Conservation (phyloP, 1,140 invertebrate genomes). For the Amphibalanus amphitrite region DNA sequence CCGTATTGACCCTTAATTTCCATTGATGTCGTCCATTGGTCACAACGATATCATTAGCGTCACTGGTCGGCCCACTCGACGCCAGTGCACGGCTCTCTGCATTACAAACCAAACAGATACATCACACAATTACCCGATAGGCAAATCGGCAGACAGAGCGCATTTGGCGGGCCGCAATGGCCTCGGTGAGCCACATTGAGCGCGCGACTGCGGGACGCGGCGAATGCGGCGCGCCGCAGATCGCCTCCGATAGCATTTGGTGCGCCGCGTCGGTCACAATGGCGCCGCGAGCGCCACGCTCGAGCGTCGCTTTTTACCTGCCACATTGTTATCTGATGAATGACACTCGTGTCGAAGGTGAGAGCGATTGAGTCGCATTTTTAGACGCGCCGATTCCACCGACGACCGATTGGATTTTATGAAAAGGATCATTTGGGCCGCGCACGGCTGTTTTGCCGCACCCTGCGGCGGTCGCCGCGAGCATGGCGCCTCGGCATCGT, state of each 20-base stretch:
- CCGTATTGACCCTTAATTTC: no score
- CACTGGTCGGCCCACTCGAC: no score
- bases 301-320: background rate
- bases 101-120: no score
- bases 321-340: background rate
- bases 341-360: constrained; percentile 1
- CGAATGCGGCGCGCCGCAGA: background rate
- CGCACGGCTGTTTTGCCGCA: background rate
- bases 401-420: background rate
- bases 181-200: no score
- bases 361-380: background rate
- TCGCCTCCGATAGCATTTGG: background rate
- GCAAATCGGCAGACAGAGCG: no score
- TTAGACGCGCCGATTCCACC: background rate
- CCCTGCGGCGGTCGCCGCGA: background rate
- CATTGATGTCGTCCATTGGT: no score
- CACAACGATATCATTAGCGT: no score
- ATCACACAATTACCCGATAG: no score
- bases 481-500: background rate
- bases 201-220: no score
- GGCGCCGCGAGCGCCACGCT: background rate
- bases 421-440: background rate
- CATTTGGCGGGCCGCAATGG: background rate
- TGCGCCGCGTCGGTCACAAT: background rate
- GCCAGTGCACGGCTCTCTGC: no score